phyloP scores from a whole-genome alignment of 2,797 vertebrate species.

The Podarcis siculus region DNA sequence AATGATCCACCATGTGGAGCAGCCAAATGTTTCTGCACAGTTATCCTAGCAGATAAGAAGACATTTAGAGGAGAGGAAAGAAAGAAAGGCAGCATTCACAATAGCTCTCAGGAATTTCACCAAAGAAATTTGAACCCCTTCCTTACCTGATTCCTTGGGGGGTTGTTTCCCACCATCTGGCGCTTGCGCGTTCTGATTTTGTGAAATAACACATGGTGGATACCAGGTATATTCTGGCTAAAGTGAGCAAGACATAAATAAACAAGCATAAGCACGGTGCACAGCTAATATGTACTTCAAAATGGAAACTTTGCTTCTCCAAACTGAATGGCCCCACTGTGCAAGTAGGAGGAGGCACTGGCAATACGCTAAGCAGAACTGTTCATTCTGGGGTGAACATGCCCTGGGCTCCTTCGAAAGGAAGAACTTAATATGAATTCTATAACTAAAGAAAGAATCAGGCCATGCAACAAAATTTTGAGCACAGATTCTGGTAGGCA shows the following conservation, averaged over 20 bases:
- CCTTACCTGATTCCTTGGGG: conserved; percentile 88
- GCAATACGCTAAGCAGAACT: background rate
- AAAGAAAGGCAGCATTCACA: background rate
- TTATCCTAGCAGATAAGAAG: background rate
- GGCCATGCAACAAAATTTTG: no score
- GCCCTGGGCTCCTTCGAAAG: no score
- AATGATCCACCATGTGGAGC: background rate
- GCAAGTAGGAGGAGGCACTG: background rate
- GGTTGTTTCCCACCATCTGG: conserved; percentile 81
- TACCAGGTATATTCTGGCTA: conserved; percentile 89
- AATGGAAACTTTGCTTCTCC: fast-evolving
- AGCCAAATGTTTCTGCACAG: no score
- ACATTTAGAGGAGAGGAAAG: background rate
- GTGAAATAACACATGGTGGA: conserved; percentile 82
- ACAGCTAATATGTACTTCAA: background rate
- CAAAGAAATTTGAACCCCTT: background rate
- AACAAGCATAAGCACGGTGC: conserved; percentile 4
- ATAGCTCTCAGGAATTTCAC: background rate
- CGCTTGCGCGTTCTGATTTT: conserved; percentile 83
- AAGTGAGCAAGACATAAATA: background rate
- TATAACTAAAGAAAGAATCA: no score
- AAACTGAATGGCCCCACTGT: background rate
- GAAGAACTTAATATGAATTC: no score
- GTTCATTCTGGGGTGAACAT: background rate
- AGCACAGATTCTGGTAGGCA: no score